Evolutionary conservation across 2,888 invertebrate species (phyloP).

Genomic region (Monopis laevigella): DNA sequence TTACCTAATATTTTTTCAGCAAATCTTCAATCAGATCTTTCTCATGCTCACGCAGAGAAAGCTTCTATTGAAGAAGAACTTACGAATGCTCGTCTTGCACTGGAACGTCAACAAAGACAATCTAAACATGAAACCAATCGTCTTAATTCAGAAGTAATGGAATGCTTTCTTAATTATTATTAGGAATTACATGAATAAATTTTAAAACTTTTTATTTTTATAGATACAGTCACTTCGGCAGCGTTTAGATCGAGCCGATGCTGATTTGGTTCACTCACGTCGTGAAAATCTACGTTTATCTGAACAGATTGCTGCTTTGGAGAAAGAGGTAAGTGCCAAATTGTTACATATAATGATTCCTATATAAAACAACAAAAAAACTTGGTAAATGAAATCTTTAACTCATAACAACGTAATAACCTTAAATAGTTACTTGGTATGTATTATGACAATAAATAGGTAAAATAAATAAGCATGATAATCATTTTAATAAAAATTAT

Average conservation of each 20-base stretch:
- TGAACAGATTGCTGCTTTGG: conserved; percentile 81
- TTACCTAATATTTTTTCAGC: too few species aligned
- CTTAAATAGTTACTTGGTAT: too few species aligned
- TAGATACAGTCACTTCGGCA: conserved; percentile 76
- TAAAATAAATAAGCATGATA: too few species aligned
- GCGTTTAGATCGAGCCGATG: conserved; percentile 81
- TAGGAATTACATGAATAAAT: too few species aligned
- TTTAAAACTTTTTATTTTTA: conserved; percentile 8
- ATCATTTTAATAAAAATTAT: too few species aligned
- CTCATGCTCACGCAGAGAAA: conserved; percentile 79
- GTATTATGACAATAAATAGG: too few species aligned
- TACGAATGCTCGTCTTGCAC: conserved; percentile 71
- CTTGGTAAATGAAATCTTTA: too few species aligned
- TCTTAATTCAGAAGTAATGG: conserved; percentile 75
- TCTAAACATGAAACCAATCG: conserved; percentile 79
- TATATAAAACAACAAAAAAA: too few species aligned
- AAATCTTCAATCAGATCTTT: conserved; percentile 79
- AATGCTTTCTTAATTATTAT: too few species aligned
- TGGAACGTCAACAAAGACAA: conserved; percentile 79
- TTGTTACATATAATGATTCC: too few species aligned
- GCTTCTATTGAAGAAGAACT: conserved; percentile 83
- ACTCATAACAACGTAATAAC: too few species aligned
- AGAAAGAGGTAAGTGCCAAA: conserved; percentile 74
- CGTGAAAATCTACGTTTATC: conserved; percentile 81
- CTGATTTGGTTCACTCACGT: conserved; percentile 81